Base-by-base conservation (phyloP, 2,113 vertebrate genomes). In the Callocephalon fimbriatum region DNA sequence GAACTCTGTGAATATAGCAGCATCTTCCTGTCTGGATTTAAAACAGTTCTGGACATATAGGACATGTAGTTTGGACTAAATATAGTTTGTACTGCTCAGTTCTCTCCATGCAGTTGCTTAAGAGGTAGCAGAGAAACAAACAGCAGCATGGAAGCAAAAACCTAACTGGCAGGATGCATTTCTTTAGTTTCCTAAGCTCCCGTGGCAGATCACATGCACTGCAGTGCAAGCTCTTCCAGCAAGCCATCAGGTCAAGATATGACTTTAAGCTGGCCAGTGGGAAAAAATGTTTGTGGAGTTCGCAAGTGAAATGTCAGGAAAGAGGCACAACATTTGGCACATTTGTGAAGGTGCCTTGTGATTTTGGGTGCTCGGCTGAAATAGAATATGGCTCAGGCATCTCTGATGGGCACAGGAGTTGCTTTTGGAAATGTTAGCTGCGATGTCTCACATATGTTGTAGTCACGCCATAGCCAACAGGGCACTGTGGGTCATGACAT, bases 401-500 rank as follows among this genome's bases (percentile, higher is more conserved):
- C 68, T 91, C 40, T 5, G 38, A 50, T 42, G 51, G 53, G n/a
- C 31, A 48, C 63, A 53, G 79, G 51, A 83, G 20, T 3, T 80
- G 86, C 80, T 75, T 92, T 92, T 86, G 50, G 92, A 93, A 96
- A 93, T 66, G 75, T 40, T 82, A 89, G 53, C 62, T 95, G 53
- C 4, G 0, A 67, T n/a, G 31, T 74, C 61, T 86, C 73, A 59
- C 27, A 7, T 26, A 59, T 31, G 47, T 70, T 40, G 82, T 12
- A 79, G 59, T 73, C 63, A 80, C 0, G 0, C 40, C 2, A 8
- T 9, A 75, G 65, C 54, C 44, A 56, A 5, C 56, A 37, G 82
- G 38, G 19, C 51, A 29, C 29, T 1, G 7, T 15, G 54, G 38
- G 32, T 54, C 59, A 21, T 67, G 61, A 74, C 1, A 6, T 44